These are phyloP conservation scores for Parochlus steinenii DNA, from an alignment of 2,888 invertebrate species.

Conservation along the genomic window DNA sequence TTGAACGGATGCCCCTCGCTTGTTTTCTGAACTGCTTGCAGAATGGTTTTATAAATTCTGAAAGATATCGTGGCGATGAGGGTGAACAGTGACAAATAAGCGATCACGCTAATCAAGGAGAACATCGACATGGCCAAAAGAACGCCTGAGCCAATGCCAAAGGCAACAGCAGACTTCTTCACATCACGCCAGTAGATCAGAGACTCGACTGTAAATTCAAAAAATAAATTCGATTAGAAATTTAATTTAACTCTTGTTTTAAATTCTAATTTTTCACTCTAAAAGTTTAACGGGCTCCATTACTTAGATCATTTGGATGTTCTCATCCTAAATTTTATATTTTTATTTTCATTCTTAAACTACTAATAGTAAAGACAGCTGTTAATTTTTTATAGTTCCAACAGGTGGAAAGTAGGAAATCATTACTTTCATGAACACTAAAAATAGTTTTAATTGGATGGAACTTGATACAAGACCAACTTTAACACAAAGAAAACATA, in stretches of 20 bases:
- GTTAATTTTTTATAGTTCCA: too few species aligned
- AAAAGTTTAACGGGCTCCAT: background rate
- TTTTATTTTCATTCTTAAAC: too few species aligned
- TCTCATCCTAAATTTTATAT: too few species aligned
- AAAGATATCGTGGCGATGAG: slow-evolving; percentile 80
- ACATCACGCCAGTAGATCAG: slow-evolving; percentile 97
- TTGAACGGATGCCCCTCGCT: slow-evolving; percentile 96
- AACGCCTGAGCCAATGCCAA: slow-evolving; percentile 75
- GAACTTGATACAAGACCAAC: too few species aligned
- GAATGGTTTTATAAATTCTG: slow-evolving; percentile 90
- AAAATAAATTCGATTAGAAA: too few species aligned
- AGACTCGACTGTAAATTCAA: slow-evolving; percentile 62
- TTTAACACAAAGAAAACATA: too few species aligned
- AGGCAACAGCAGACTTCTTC: slow-evolving; percentile 84
- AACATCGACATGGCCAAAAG: slow-evolving; percentile 88
- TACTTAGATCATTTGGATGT: background rate
- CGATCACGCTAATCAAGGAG: slow-evolving; percentile 88
- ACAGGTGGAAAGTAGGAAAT: too few species aligned
- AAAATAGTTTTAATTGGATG: too few species aligned
- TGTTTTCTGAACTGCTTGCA: slow-evolving; percentile 92
- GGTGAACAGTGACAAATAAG: slow-evolving; percentile 75
- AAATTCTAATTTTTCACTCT: background rate
- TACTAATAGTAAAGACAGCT: too few species aligned
- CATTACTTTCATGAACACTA: too few species aligned
- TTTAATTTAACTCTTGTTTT: too few species aligned